Evolutionary conservation across 2,888 invertebrate genomes (phyloP).

Genomic region (Drosophila mettleri): DNA sequence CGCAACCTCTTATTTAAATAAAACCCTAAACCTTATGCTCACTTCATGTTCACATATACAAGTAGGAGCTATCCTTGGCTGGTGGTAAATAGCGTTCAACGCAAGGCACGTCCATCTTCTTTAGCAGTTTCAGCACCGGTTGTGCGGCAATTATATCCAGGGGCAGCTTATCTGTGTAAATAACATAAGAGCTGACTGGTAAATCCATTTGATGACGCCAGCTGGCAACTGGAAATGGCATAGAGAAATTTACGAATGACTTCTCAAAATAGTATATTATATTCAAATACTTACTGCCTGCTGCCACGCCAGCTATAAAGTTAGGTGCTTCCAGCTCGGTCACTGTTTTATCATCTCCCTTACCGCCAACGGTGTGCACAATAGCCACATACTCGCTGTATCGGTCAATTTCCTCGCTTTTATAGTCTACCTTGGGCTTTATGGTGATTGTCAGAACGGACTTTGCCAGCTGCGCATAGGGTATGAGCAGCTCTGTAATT

Average conservation of each 20-base stretch:
- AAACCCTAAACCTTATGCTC: conserved; percentile 16
- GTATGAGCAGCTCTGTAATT: conserved; percentile 74
- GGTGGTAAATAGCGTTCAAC: conserved; percentile 73
- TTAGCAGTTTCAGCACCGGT: conserved; percentile 80
- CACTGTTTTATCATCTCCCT: conserved; percentile 43
- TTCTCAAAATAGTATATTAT: no score
- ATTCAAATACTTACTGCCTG: conserved; percentile 76
- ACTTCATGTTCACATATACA: conserved; percentile 73
- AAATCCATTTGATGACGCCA: conserved; percentile 78
- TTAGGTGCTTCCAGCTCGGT: conserved; percentile 82
- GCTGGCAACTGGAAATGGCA: conserved; percentile 72
- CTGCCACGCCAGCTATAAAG: conserved; percentile 83
- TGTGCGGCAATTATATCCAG: conserved; percentile 78
- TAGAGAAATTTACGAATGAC: not conserved
- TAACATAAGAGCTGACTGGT: conserved; percentile 74
- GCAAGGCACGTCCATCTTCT: conserved; percentile 71
- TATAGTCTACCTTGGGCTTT: conserved; percentile 82
- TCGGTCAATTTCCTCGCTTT: conserved; percentile 77
- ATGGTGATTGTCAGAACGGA: conserved; percentile 80
- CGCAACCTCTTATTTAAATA: conserved; percentile 46
- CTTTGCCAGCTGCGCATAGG: conserved; percentile 74
- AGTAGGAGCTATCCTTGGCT: conserved; percentile 77
- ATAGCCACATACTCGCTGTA: conserved; percentile 79
- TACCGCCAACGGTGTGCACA: conserved; percentile 74
- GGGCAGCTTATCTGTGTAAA: conserved; percentile 82